Evolutionary conservation across 2,113 vertebrate species (phyloP), one percentile per base, ranked within the genome.

Genomic region (Sciurus niger): DNA sequence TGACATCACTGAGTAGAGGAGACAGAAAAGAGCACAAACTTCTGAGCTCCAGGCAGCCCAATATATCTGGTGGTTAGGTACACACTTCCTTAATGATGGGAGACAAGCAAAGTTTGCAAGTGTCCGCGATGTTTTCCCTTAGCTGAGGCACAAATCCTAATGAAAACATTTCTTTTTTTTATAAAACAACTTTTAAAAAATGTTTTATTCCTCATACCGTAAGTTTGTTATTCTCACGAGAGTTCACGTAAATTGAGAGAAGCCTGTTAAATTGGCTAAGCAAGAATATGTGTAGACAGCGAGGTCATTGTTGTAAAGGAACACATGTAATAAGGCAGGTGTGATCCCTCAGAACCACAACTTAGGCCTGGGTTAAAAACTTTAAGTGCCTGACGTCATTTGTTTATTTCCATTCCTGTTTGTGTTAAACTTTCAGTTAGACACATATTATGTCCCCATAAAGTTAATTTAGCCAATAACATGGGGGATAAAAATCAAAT

Each of bases 141-240:
- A 51, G 85, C 14, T 12, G 76, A 79, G 18, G 51, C 74, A 68
- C 78, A 86, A n/a, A 79, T 11, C 55, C 46, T 68, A 85, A 78
- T 30, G 37, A 84, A 73, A 51, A 65, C 67, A 67, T 74, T 74
- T 85, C 67, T 92, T 84, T 53, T 84, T 85, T 84, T 67, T 85
- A n/a, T 65, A 74, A 85, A 60, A 60, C 9, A 28, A 55, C 11
- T 40, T 85, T 90, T 76, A 72, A 34, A n/a, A n/a, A 55, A 30
- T 30, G 58, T 48, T 87, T 87, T 85, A 7, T 89, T 84, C 25
- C 83, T 77, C 68, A 70, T 32, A 83, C 16, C 20, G 77, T 91
- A 53, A 60, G 30, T 77, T 30, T 72, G 9, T 63, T 96, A 83
- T 87, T 90, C 80, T 46, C 37, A 10, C 53, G 46, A 16, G 17